These are phyloP conservation scores for Himalopsyche tibetana DNA, from an alignment of 2,888 invertebrate species.

Conservation along the genomic window DNA sequence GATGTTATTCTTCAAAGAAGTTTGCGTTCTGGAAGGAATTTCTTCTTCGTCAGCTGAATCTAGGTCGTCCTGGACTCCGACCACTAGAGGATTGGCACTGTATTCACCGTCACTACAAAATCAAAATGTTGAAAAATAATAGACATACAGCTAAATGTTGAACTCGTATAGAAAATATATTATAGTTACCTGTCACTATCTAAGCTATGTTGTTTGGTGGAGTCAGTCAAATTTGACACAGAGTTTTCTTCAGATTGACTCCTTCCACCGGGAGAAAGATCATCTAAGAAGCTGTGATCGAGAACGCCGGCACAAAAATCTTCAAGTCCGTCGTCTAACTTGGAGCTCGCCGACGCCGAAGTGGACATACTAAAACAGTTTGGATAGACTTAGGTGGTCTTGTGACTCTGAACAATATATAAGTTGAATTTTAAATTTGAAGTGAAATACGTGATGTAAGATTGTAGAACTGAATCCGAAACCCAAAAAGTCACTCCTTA, in stretches of 20 bases:
- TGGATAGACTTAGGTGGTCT: no score
- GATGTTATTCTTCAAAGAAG: neutral
- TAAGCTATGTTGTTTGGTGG: slow-evolving; percentile 45
- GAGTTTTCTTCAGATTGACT: slow-evolving; percentile 23
- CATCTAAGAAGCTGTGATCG: slow-evolving; percentile 86
- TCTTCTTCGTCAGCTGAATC: slow-evolving; percentile 79
- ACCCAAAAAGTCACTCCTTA: no score
- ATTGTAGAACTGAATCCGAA: no score
- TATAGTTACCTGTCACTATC: slow-evolving; percentile 63
- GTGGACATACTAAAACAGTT: slow-evolving; percentile 21
- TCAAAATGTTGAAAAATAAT: slow-evolving; percentile 25
- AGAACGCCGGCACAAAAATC: slow-evolving; percentile 81
- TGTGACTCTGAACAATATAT: no score
- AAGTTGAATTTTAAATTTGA: no score
- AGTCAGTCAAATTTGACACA: slow-evolving; percentile 54
- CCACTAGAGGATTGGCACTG: slow-evolving; percentile 86
- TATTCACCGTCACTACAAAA: slow-evolving; percentile 80
- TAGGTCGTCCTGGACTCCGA: slow-evolving; percentile 89
- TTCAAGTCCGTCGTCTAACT: slow-evolving; percentile 75
- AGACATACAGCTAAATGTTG: neutral
- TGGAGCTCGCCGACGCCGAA: slow-evolving; percentile 2
- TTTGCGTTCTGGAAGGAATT: neutral
- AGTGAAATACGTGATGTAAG: no score
- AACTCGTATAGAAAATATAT: neutral
- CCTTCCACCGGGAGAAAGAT: slow-evolving; percentile 72